Percentiles rank a stretch among this genome's conserved stretches.
Conservation (phyloP, 2,113 vertebrate species). For the Ranitomeya variabilis region DNA sequence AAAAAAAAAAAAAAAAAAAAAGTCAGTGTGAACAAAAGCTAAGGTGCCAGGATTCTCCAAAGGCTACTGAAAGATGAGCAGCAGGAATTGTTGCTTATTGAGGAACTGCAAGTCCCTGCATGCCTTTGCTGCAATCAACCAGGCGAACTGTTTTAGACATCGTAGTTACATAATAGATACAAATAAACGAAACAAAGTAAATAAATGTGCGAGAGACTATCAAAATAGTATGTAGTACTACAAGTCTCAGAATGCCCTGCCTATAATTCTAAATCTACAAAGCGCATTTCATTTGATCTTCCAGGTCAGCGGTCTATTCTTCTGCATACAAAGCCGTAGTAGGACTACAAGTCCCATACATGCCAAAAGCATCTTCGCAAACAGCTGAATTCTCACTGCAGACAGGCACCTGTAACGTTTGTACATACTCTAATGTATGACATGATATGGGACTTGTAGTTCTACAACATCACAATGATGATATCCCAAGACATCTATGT, state of each 20-base stretch:
- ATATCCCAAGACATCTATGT: neutral
- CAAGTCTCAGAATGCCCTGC: neutral
- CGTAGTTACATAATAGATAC: no score
- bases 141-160: no score
- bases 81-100: neutral
- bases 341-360: neutral
- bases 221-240: neutral
- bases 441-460: no score
- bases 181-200: no score
- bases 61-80: no score
- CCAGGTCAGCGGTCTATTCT: neutral
- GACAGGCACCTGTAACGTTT: neutral
- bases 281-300: neutral
- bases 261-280: neutral
- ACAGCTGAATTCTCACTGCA: no score
- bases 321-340: neutral
- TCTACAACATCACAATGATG: neutral
- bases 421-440: neutral
- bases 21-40: no score
- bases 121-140: neutral
- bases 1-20: no score
- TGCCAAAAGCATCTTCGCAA: neutral
- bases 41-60: no score
- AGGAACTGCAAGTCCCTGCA: neutral
- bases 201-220: no score